Conservation (phyloP, 2,113 vertebrate genomes). For the Nestor notabilis region DNA sequence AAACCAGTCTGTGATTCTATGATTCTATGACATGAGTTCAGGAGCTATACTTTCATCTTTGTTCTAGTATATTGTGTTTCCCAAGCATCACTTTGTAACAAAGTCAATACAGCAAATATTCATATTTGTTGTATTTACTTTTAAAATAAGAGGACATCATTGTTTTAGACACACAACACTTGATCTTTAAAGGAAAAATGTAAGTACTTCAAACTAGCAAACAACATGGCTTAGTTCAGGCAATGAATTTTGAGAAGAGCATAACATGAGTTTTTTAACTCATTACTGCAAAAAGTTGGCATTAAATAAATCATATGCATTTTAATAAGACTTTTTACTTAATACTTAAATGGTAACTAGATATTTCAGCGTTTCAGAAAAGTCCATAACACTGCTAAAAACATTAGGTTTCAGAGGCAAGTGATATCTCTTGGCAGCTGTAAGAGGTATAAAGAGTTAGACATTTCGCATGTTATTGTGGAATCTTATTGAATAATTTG, state of each 20-base stretch:
- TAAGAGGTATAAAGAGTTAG: neutral
- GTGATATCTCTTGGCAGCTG: neutral
- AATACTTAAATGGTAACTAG: neutral
- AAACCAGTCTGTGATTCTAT: neutral
- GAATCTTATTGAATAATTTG: neutral
- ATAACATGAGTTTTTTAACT: neutral
- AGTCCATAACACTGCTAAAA: neutral
- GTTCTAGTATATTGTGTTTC: neutral
- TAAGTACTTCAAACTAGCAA: neutral
- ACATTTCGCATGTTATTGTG: neutral
- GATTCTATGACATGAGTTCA: neutral
- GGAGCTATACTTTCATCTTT: neutral
- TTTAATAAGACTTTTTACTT: neutral
- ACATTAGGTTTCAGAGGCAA: neutral
- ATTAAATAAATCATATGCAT: neutral
- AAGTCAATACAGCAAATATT: neutral
- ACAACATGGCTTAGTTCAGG: neutral
- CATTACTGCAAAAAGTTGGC: neutral
- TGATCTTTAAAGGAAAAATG: neutral
- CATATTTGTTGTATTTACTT: neutral
- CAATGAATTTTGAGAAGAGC: neutral
- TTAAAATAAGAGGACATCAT: neutral
- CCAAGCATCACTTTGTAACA: neutral
- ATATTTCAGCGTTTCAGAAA: neutral
- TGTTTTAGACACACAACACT: neutral